Evolutionary conservation across 2,888 invertebrate genomes (phyloP), one percentile per base, ranked within the genome.

Genomic region (Mesoligia furuncula): DNA sequence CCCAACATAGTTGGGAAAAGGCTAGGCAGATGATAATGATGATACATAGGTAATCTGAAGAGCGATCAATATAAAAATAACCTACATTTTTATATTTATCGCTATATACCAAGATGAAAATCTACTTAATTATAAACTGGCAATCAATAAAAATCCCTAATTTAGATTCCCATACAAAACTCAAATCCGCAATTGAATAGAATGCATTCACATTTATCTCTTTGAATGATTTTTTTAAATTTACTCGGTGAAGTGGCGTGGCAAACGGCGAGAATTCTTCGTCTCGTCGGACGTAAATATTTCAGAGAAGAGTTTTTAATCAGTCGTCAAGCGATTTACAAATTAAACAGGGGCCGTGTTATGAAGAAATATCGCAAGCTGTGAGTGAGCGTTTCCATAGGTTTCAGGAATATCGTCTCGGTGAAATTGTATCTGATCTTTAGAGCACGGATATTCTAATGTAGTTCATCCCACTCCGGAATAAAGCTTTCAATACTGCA

Each of bases 311-410:
- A 96, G 95, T 96, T 96, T 96, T 96, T 96, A 96, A 96, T 96
- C 96, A 96, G 95, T 95, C 94, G 95, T 96, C 95, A 95, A 95
- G 95, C 95, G 96, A 95, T 96, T 96, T 95, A 95, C 96, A 96
- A 96, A 96, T 96, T 96, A 96, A 96, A 95, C 96, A 95, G 95
- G 93, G 95, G 93, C 94, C 88, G 94, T 93, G 95, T 96, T 96
- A 96, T 96, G 94, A 96, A 96, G 96, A 96, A 96, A 96, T 95
- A 96, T 95, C 89, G 94, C 92, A 90, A 89, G 91, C 90, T 89
- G 89, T 81, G 77, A 61, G 57, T 80, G 88, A 24, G 73, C 77
- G 93, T 93, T 87, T 93, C 94, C 96, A 93, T 90, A 93, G 54
- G 24, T 48, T 81, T 13, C 0, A 48, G 42, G 31, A 61, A 74